Conservation (phyloP, 2,113 vertebrate genomes). For the Protobothrops flavoviridis region DNA sequence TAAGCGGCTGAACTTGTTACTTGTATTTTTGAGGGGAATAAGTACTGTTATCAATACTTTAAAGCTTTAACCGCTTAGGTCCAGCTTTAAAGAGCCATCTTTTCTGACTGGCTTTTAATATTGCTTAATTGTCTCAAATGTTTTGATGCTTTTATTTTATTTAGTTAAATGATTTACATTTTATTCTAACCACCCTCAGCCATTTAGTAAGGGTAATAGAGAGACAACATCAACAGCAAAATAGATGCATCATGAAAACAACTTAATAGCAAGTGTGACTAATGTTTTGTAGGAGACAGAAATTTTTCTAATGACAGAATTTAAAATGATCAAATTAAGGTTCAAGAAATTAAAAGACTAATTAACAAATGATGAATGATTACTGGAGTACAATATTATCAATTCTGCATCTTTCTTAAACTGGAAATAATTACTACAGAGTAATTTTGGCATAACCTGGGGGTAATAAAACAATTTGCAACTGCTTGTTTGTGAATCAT, state of each 20-base stretch:
- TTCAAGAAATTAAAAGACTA: background rate
- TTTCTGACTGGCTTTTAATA: background rate
- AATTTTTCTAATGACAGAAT: background rate
- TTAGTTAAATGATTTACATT: background rate
- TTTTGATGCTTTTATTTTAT: background rate
- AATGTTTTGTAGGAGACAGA: background rate
- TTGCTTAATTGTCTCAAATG: background rate
- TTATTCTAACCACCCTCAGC: background rate
- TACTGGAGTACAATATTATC: background rate
- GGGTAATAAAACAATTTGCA: background rate
- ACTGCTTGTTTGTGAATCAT: background rate
- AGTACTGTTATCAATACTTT: background rate
- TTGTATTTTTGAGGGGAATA: background rate
- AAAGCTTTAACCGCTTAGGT: background rate
- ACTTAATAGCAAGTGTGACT: background rate
- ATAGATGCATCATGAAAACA: background rate
- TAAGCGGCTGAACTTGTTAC: background rate
- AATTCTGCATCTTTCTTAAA: background rate
- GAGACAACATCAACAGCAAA: background rate
- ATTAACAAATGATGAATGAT: background rate
- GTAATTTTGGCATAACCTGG: background rate
- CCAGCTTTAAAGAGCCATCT: background rate
- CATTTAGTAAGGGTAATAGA: background rate
- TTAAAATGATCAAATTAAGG: background rate
- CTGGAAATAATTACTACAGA: background rate